Evolutionary conservation across 2,113 vertebrate species (phyloP), one percentile per base, ranked within the genome.

Genomic region (Leiothrix lutea): DNA sequence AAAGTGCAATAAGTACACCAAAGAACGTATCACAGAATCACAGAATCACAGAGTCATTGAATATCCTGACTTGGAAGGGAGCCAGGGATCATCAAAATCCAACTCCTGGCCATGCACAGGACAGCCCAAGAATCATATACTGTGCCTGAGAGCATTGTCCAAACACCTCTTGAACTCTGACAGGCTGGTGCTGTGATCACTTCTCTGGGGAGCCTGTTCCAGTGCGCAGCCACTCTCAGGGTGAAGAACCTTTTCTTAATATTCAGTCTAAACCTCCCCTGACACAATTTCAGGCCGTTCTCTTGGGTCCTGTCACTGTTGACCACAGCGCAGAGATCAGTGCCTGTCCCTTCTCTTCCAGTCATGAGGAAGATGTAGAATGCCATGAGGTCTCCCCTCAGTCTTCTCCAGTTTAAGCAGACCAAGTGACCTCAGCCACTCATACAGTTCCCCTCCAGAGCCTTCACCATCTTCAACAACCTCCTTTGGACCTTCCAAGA

Each of bases 141-240:
- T n/a, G n/a, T n/a, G n/a, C 18, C 11, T 23, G 22, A 44, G 18
- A 36, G 7, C 12, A 16, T 44, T 36, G 21, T 44, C 6, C 9
- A 36, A 36, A 80, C 6, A 28, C 9, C 29, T 50, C 14, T 36
- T 28, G 22, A 28, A 2, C 12, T 33, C 9, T 51, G 8, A 17
- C 36, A 66, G 26, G 10, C 4, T 72, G 19, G 5, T 45, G 19
- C 28, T 58, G 36, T 29, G 51, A n/a, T 3, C 14, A 24, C 15
- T 51, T 19, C 33, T 15, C 12, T 38, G 12, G 10, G 3, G 2
- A 73, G 8, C 4, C 9, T 50, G 12, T 58, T 51, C 12, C 67
- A 45, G 45, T 8, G 3, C 3, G 7, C 45, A 73, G 0, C 1
- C 7, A 6, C 2, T 1, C 5, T 33, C 22, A 9, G 14, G 2